Base-by-base conservation (phyloP, 1,140 invertebrate species). In the Tetranychus urticae region DNA sequence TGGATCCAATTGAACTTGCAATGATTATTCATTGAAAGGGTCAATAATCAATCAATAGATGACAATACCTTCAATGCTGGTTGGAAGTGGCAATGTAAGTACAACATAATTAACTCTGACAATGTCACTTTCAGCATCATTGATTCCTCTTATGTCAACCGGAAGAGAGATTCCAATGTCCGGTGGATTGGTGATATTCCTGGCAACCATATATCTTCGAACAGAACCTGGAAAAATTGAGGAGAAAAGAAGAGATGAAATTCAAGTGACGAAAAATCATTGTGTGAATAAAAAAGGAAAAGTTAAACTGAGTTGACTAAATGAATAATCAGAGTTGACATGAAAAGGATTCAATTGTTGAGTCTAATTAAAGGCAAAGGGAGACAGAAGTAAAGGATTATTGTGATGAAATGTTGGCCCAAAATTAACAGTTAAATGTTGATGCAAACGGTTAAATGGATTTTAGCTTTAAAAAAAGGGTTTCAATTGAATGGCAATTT, bases 41-140 rank as follows among this genome's bases (percentile, higher is more conserved):
- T 23, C 23, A 23, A 23, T 23, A 23, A 23, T 23, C 23, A 23
- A 23, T 23, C 23, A 23, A 23, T 23, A 23, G 23, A 23, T 23
- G 23, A 23, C 23, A 23, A 23, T 52, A 60, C 59, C 47, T 66
- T 80, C 78, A 2, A 73, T 74, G 60, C 74, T 74, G 12, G 76
- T 73, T 10, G 78, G 77, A 34, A 80, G 66, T 5, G 71, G 66
- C 4, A 35, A 73, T 66, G 63, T 48, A 34, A 62, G 58, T 42
- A 64, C 35, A 45, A 64, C 65, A 62, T 62, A 65, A 50, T 66
- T 59, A 47, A 65, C 63, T 39, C 64, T 61, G 33, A 63, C 37
- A 46, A 56, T 23, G 12, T 52, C 50, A 31, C n/a, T 13, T 42
- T 62, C 63, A n/a, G 50, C n/a, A 14, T 59, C 64, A 63, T 60